A percentile compares a stretch with the other conserved stretches of the same genome.
Conservation (phyloP, 2,888 invertebrate species). For the Thysanoteuthis rhombus region DNA sequence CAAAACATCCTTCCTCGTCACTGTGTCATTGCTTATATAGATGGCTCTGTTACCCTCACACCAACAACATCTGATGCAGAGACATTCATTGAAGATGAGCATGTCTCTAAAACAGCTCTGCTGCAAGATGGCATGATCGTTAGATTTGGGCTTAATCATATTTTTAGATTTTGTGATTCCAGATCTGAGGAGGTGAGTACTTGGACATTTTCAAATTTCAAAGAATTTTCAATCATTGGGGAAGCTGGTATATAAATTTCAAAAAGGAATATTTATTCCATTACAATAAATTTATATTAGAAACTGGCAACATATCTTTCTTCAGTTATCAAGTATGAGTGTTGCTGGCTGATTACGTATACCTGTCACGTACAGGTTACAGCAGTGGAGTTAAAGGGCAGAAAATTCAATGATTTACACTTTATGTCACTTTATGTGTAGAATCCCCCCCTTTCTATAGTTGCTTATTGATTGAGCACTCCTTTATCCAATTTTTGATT, state of each 20-base stretch:
- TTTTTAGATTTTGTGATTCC: constrained; percentile 71
- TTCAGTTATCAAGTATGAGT: too few species aligned
- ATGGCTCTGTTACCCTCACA: constrained; percentile 91
- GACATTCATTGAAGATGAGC: constrained; percentile 92
- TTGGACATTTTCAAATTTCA: background rate
- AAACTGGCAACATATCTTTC: too few species aligned
- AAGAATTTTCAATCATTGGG: background rate
- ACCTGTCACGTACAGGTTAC: too few species aligned
- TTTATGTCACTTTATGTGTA: too few species aligned
- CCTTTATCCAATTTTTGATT: too few species aligned
- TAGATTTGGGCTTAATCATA: constrained; percentile 70
- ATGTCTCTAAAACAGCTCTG: constrained; percentile 91
- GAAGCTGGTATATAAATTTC: background rate
- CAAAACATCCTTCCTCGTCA: constrained; percentile 93
- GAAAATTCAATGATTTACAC: too few species aligned
- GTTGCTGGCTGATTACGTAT: too few species aligned
- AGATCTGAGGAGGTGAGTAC: constrained; percentile 56
- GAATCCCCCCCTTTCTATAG: too few species aligned
- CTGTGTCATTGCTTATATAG: constrained; percentile 90
- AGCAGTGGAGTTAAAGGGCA: too few species aligned
- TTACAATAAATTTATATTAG: too few species aligned
- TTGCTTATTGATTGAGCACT: too few species aligned
- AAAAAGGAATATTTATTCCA: background rate
- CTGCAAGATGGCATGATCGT: constrained; percentile 74
- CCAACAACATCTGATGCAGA: constrained; percentile 93